Evolutionary conservation across 2,888 invertebrate genomes (phyloP), one percentile per base, ranked within the genome.

Genomic region (Zygothrica quintamaculata): DNA sequence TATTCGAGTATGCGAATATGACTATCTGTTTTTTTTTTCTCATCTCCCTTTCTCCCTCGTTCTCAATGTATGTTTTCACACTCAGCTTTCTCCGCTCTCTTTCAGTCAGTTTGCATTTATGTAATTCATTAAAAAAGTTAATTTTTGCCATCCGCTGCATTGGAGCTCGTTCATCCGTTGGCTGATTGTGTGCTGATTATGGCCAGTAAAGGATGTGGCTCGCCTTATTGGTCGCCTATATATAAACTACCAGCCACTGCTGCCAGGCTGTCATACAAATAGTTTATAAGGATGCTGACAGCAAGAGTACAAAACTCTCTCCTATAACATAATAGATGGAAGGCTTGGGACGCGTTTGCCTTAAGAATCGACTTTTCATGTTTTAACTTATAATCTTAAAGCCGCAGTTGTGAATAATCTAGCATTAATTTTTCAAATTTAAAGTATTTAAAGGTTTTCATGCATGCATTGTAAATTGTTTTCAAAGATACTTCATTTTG

Each of bases 111-210:
- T 56, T 73, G 76, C 53, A 55, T 46, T 66, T 64, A 62, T 59
- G 87, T 72, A 80, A 82, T 82, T 82, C 81, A 86, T 82, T 86
- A 85, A 81, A 85, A 80, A 81, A 78, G 80, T 81, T 81, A 82
- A 81, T 79, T 81, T 85, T 66, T 64, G 74, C 80, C 86, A 81
- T 81, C 80, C 80, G 80, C 72, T 62, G 75, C 75, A 75, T 67
- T 74, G 76, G 67, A 47, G 64, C 62, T 60, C 57, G 59, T 33
- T 55, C 71, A 72, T 61, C 74, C 80, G 74, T 59, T 79, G 64
- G 46, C 77, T 65, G 80, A 80, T 80, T 80, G 80, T 79, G 77
- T 77, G 51, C 70, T 79, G 80, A 80, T 80, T 80, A 82, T 84
- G 86, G 84, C 64, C 66, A 61, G 62, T 51, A 68, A 85, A 79